Evolutionary conservation across 2,888 invertebrate species (phyloP).

Genomic region (Cerastis leucographa): DNA sequence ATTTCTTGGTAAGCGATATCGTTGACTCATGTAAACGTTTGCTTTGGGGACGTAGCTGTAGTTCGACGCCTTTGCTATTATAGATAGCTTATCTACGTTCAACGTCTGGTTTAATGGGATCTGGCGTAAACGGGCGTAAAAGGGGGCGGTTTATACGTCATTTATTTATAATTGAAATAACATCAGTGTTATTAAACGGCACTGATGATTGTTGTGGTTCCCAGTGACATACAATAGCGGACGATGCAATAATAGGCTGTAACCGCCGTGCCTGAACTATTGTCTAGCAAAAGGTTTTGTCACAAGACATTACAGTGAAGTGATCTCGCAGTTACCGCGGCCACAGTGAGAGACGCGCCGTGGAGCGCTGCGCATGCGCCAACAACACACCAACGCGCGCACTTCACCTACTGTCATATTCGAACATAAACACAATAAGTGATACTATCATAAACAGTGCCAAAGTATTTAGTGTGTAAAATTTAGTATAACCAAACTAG

Average conservation of each 20-base stretch:
- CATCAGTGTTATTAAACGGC: slow-evolving; percentile 33
- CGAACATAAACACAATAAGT: slow-evolving; percentile 58
- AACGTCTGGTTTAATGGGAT: slow-evolving; percentile 54
- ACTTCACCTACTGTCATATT: slow-evolving; percentile 41
- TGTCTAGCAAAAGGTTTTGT: slow-evolving; percentile 65
- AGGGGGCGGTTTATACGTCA: slow-evolving; percentile 64
- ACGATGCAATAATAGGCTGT: slow-evolving; percentile 48
- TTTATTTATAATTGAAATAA: slow-evolving; percentile 11
- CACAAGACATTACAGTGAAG: slow-evolving; percentile 66
- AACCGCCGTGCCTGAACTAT: slow-evolving; percentile 55
- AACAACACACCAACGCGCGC: slow-evolving; percentile 64
- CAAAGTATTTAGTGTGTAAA: slow-evolving; percentile 77
- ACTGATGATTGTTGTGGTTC: slow-evolving; percentile 30
- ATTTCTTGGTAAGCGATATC: slow-evolving; percentile 1
- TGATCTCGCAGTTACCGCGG: slow-evolving; percentile 73
- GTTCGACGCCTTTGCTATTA: slow-evolving; percentile 18
- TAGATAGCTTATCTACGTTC: slow-evolving; percentile 57
- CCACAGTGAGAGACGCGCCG: slow-evolving; percentile 84
- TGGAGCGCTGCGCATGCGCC: slow-evolving; percentile 86
- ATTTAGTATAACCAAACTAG: slow-evolving; percentile 70
- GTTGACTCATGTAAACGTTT: slow-evolving; percentile 12
- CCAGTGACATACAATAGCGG: slow-evolving; percentile 48
- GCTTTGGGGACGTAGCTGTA: not conserved
- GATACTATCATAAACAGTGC: slow-evolving; percentile 74
- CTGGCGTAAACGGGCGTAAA: slow-evolving; percentile 55